Evolutionary conservation across 2,888 invertebrate species (phyloP).

Genomic region (Tetrapedia diversipes): DNA sequence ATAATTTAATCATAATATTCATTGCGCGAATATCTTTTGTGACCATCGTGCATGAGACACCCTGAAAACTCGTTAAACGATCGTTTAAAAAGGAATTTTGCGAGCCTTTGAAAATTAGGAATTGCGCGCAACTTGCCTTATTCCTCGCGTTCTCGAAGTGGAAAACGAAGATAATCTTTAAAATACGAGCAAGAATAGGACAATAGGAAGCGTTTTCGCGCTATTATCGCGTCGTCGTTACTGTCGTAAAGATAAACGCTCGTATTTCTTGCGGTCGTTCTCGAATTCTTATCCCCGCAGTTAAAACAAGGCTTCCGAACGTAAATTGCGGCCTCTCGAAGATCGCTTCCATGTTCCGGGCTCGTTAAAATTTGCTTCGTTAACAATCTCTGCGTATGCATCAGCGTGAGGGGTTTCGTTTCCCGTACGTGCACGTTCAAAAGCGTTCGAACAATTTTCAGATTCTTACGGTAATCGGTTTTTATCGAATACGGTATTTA

Average conservation of each 20-base stretch:
- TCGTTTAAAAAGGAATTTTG: too few relatives aligned
- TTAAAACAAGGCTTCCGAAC: not conserved
- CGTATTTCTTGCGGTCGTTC: slow-evolving; percentile 1
- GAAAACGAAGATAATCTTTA: not conserved
- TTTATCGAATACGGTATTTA: not conserved
- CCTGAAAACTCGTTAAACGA: too few relatives aligned
- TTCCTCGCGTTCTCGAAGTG: not conserved
- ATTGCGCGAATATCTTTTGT: too few relatives aligned
- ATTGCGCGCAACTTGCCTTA: not conserved
- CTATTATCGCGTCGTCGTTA: not conserved
- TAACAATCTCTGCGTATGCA: too few relatives aligned
- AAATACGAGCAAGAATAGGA: not conserved
- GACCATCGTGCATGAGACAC: too few relatives aligned
- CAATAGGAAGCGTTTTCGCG: not conserved
- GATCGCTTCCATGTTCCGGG: too few relatives aligned
- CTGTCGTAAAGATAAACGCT: slow-evolving; percentile 3
- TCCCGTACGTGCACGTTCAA: too few relatives aligned
- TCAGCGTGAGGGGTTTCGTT: too few relatives aligned
- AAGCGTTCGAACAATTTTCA: not conserved
- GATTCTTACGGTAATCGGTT: not conserved
- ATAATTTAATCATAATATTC: too few relatives aligned
- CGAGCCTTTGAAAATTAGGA: too few relatives aligned
- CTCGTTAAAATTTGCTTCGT: too few relatives aligned
- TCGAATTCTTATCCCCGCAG: not conserved
- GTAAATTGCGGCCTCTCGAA: too few relatives aligned